Conservation (phyloP, 2,797 vertebrate species). For the Mormyrus hasselquistii region DNA sequence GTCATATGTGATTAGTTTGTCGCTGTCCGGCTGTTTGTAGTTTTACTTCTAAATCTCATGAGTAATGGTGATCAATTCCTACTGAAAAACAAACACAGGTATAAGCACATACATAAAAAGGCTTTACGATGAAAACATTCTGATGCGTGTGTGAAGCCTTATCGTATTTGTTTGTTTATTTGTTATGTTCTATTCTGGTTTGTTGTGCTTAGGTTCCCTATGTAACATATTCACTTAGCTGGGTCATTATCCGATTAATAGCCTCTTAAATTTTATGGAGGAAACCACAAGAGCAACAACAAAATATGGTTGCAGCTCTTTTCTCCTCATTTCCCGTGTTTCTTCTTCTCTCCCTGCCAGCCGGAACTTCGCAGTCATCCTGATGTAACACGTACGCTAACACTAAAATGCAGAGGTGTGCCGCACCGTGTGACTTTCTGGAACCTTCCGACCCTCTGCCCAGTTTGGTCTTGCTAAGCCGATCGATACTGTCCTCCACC, state of each 20-base stretch:
- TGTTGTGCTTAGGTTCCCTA: not conserved
- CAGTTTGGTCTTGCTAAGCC: not conserved
- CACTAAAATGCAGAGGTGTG: not conserved
- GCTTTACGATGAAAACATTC: not conserved
- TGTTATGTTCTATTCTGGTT: not conserved
- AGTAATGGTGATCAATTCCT: not conserved
- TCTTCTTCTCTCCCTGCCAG: not conserved
- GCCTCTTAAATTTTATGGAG: conserved; percentile 7
- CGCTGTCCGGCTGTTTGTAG: not conserved
- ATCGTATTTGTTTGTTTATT: not conserved
- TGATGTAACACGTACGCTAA: not conserved
- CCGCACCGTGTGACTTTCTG: not conserved
- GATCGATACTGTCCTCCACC: conserved; percentile 9
- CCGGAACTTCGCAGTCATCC: not conserved
- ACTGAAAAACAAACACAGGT: not conserved
- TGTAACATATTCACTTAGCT: not conserved
- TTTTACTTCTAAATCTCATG: not conserved
- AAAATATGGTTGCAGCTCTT: not conserved
- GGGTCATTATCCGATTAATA: not conserved
- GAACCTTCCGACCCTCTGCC: not conserved
- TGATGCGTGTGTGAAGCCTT: not conserved
- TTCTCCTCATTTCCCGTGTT: not conserved
- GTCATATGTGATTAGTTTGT: not conserved
- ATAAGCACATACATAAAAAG: not conserved
- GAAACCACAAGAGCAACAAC: not conserved